These are phyloP conservation scores for Cremastobaeus sp. DNA, from an alignment of 2,888 invertebrate species.

Conservation along the genomic window DNA sequence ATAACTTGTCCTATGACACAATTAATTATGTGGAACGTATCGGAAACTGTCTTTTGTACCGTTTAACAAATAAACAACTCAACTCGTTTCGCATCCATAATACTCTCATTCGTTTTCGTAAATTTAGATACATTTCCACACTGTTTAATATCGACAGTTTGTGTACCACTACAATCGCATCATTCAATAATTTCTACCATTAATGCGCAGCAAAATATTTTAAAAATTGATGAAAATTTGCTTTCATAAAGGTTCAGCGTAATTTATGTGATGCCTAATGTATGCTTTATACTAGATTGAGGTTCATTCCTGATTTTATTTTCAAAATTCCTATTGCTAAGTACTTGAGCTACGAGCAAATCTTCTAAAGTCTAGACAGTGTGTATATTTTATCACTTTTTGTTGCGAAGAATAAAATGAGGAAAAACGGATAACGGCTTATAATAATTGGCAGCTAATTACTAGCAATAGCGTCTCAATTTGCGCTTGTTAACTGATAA, in stretches of 20 bases:
- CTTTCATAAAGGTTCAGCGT: too few species aligned
- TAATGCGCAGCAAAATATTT: too few species aligned
- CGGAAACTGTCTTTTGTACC: slow-evolving; percentile 13
- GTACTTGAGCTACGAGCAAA: too few species aligned
- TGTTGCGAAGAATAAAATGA: background rate
- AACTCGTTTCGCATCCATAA: slow-evolving; percentile 5
- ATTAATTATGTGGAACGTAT: slow-evolving; percentile 7
- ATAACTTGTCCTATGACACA: background rate
- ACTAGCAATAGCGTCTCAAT: slow-evolving; percentile 25
- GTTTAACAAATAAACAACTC: slow-evolving; percentile 20
- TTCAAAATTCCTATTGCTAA: too few species aligned
- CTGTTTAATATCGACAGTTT: too few species aligned
- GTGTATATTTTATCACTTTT: background rate
- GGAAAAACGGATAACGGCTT: background rate
- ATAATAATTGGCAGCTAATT: slow-evolving; percentile 23
- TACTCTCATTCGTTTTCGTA: slow-evolving; percentile 5
- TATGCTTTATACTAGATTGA: too few species aligned
- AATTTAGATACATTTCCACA: background rate
- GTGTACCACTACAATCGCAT: too few species aligned
- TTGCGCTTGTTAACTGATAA: slow-evolving; percentile 40
- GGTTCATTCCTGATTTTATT: too few species aligned
- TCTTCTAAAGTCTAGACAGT: too few species aligned
- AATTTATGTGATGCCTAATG: too few species aligned
- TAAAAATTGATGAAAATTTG: too few species aligned
- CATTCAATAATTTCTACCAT: too few species aligned